phyloP scores from a whole-genome alignment of 2,888 invertebrate genomes.

The Pocota personata region DNA sequence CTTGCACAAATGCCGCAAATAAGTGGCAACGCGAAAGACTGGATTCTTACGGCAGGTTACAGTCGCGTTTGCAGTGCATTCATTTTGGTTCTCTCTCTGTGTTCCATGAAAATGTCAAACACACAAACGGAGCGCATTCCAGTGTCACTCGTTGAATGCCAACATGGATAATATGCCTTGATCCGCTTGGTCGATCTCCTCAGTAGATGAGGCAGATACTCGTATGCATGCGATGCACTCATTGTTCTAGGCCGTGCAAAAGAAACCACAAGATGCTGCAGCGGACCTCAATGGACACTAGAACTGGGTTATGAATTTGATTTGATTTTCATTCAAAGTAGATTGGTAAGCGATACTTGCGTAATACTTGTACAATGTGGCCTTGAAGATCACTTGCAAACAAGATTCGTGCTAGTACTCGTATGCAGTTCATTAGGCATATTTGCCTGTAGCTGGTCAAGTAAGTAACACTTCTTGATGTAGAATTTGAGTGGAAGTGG shows the following conservation, averaged over 20 bases:
- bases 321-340: conserved; percentile 16
- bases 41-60: conserved; percentile 51
- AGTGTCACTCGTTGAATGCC: conserved; percentile 62
- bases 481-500: neutral
- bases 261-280: conserved; percentile 1
- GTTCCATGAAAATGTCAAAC: conserved; percentile 58
- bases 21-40: conserved; percentile 56
- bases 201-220: neutral
- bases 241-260: conserved; percentile 40
- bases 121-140: conserved; percentile 46
- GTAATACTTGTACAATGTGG: conserved; percentile 28
- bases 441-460: neutral
- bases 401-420: conserved; percentile 8
- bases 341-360: conserved; percentile 37
- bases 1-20: conserved; percentile 35
- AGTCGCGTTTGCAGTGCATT: conserved; percentile 13
- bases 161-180: conserved; percentile 50
- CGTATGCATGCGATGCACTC: conserved; percentile 13
- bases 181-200: conserved; percentile 20
- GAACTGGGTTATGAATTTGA: conserved; percentile 53
- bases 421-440: neutral
- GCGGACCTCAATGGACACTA: conserved; percentile 28
- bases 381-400: conserved; percentile 45
- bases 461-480: neutral
- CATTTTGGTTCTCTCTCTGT: conserved; percentile 4